Conservation (phyloP, 2,888 invertebrate genomes). For the Pachycephus smyrnensis region DNA sequence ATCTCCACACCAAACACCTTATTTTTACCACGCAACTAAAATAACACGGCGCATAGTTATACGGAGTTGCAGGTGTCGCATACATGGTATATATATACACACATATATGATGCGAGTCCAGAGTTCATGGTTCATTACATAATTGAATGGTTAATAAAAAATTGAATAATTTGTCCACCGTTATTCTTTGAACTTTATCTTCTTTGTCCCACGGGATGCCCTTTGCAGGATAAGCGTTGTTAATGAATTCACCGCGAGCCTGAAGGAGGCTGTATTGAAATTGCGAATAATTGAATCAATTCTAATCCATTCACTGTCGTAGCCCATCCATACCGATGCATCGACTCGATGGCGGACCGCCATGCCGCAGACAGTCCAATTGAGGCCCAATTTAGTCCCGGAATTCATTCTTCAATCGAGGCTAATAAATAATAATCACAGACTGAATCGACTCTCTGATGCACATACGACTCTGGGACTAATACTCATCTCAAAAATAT, state of each 20-base stretch:
- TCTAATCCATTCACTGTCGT: constrained; percentile 48
- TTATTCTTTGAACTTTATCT: background rate
- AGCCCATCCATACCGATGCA: constrained; percentile 33
- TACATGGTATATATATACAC: too few species aligned
- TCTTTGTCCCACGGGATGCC: background rate
- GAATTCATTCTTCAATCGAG: constrained; percentile 52
- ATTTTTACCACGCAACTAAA: background rate
- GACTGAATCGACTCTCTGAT: constrained; percentile 15
- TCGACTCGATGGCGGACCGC: constrained; percentile 40
- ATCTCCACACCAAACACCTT: background rate
- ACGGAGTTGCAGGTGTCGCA: background rate
- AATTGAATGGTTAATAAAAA: background rate
- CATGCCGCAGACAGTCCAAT: constrained; percentile 49
- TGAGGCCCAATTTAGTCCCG: constrained; percentile 58
- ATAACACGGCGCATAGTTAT: background rate
- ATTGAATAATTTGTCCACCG: background rate
- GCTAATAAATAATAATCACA: constrained; percentile 57
- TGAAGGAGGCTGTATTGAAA: constrained; percentile 29
- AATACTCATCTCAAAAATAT: background rate
- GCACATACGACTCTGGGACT: background rate
- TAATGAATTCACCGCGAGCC: constrained; percentile 10
- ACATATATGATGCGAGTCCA: background rate
- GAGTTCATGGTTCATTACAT: background rate
- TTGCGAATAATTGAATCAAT: constrained; percentile 48
- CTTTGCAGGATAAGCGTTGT: constrained; percentile 1